These are phyloP conservation scores for Naso thynnoides DNA, from an alignment of 2,797 vertebrate genomes.

Conservation along the genomic window DNA sequence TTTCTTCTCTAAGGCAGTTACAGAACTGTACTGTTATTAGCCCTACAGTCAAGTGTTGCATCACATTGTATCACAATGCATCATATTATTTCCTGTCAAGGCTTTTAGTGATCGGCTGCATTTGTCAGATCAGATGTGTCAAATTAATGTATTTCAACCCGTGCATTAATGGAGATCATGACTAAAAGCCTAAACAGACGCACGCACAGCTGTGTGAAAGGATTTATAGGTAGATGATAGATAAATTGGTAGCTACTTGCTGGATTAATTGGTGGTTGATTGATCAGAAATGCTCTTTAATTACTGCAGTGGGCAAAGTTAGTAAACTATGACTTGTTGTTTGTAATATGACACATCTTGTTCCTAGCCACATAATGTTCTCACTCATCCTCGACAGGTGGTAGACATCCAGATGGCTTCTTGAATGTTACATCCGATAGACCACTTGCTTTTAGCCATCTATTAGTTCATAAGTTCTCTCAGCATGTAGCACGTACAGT, in stretches of 20 bases:
- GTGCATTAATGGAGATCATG: conserved; percentile 2
- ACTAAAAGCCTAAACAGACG: background rate
- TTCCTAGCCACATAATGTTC: conserved; percentile 52
- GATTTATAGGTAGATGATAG: background rate
- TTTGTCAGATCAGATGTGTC: conserved; percentile 5
- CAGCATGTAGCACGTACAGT: conserved; percentile 23
- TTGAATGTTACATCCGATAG: conserved; percentile 52
- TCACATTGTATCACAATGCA: background rate
- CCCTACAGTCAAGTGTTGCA: background rate
- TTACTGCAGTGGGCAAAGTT: conserved; percentile 43
- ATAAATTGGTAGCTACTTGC: background rate
- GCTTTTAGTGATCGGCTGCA: background rate
- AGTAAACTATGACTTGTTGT: conserved; percentile 50
- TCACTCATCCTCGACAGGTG: conserved; percentile 68
- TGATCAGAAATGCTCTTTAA: conserved; percentile 12
- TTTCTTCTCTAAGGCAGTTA: background rate
- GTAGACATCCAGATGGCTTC: conserved; percentile 71
- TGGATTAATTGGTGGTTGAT: background rate
- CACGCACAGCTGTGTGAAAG: conserved; percentile 4
- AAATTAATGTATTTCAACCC: conserved; percentile 11
- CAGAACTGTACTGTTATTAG: conserved; percentile 1
- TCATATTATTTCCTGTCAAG: conserved; percentile 7
- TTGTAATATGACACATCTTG: conserved; percentile 66
- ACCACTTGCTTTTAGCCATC: conserved; percentile 49
- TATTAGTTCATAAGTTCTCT: conserved; percentile 48